phyloP scores from a whole-genome alignment of 2,888 invertebrate species.

The Stomorhina lunata region DNA sequence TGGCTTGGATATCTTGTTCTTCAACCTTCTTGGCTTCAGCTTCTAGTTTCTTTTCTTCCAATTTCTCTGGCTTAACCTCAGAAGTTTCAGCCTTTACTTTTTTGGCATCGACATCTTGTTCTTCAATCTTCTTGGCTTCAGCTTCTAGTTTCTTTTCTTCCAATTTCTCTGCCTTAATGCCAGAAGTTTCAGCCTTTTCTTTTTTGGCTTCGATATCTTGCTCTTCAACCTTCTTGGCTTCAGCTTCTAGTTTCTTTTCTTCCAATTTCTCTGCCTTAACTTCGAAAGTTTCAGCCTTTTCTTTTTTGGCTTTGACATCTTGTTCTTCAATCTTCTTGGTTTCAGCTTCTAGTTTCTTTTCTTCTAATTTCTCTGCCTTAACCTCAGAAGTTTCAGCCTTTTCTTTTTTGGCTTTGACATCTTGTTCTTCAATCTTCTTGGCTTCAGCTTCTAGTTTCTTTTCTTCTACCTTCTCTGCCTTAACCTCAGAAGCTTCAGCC shows the following conservation, averaged over 20 bases:
- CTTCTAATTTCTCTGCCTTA: slow-evolving; percentile 16
- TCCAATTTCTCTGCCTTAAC: slow-evolving; percentile 18
- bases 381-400: not conserved
- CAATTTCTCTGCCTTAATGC: slow-evolving; percentile 4
- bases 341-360: slow-evolving; percentile 1
- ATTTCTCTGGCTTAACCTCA: not conserved
- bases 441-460: not conserved
- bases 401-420: slow-evolving; percentile 3
- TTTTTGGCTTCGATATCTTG: not conserved
- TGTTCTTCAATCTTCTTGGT: not conserved
- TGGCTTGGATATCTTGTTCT: not conserved
- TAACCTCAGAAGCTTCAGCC: not conserved
- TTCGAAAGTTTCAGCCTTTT: not conserved
- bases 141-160: slow-evolving; percentile 8
- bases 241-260: slow-evolving; percentile 4
- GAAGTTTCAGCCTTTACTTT: not conserved
- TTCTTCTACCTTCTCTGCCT: not conserved
- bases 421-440: slow-evolving; percentile 6
- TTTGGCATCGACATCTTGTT: not conserved
- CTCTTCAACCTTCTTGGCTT: not conserved
- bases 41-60: slow-evolving; percentile 19
- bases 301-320: not conserved
- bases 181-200: slow-evolving; percentile 15
- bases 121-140: not conserved
- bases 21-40: not conserved